Percentiles rank a stretch among this genome's conserved stretches.
Evolutionary conservation across 1,140 invertebrate species (phyloP).

Genomic region (Planococcus citri): DNA sequence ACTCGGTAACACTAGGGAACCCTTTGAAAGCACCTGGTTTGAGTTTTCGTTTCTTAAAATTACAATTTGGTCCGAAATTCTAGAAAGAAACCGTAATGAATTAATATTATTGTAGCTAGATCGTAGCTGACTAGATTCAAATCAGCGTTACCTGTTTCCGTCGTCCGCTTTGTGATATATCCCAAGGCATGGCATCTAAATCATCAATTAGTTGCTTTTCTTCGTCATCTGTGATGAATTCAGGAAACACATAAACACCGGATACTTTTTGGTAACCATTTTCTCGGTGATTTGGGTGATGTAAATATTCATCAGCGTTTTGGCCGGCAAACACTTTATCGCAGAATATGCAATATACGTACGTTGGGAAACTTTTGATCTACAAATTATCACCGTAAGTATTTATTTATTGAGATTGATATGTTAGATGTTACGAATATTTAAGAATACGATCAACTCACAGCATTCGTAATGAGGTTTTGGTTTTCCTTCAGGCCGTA

Average conservation of each 20-base stretch:
- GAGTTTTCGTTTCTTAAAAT: constrained; percentile 90
- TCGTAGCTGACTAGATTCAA: constrained; percentile 8
- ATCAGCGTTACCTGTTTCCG: constrained; percentile 62
- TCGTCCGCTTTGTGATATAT: constrained; percentile 85
- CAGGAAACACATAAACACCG: constrained; percentile 54
- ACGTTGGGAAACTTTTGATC: constrained; percentile 32
- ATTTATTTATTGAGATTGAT: constrained; percentile 1
- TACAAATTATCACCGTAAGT: too few relatives aligned
- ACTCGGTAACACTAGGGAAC: constrained; percentile 70
- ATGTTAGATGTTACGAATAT: neutral
- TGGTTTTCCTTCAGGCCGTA: constrained; percentile 37
- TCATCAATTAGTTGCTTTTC: constrained; percentile 49
- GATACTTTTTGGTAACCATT: constrained; percentile 26
- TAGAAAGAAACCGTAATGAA: constrained; percentile 34
- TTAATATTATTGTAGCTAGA: neutral
- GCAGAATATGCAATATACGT: constrained; percentile 64
- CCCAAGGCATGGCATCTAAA: constrained; percentile 76
- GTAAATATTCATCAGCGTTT: constrained; percentile 43
- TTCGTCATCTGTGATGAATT: constrained; percentile 66
- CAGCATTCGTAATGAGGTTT: neutral
- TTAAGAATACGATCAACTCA: neutral
- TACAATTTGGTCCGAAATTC: constrained; percentile 97
- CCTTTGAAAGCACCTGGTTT: constrained; percentile 67
- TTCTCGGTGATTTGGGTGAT: constrained; percentile 52
- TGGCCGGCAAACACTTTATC: constrained; percentile 59